Percentiles rank a stretch among this genome's conserved stretches.
Conservation (phyloP, 2,113 vertebrate genomes). For the Lanius ludovicianus region DNA sequence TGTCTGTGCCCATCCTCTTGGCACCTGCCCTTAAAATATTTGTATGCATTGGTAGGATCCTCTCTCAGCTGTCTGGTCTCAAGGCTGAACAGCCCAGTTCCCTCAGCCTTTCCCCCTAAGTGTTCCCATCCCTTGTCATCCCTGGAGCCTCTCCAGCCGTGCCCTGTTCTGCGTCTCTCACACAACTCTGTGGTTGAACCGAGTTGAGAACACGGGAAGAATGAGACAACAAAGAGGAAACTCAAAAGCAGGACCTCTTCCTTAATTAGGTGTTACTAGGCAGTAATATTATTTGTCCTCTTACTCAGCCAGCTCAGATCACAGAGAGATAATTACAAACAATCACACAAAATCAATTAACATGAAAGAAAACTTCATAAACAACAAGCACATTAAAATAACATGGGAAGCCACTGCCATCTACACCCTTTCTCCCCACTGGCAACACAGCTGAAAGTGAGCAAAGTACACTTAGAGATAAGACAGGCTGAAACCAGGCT, state of each 20-base stretch:
- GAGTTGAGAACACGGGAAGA: not conserved
- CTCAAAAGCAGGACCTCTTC: not conserved
- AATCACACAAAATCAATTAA: not conserved
- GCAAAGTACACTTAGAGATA: not conserved
- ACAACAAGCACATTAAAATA: not conserved
- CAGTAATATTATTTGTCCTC: not conserved
- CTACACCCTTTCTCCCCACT: not conserved
- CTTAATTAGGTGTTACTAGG: not conserved
- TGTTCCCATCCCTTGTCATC: not conserved
- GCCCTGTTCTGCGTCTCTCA: not conserved
- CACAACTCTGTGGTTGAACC: not conserved
- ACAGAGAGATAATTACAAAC: not conserved
- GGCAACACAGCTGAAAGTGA: not conserved
- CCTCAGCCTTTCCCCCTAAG: not conserved
- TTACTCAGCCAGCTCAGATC: not conserved
- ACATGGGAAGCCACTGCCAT: not conserved
- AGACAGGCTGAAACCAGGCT: not conserved
- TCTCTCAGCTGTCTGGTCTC: not conserved
- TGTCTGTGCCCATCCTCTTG: not conserved
- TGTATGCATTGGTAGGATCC: not conserved
- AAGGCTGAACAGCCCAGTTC: not conserved
- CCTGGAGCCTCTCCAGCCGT: not conserved
- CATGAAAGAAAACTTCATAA: not conserved
- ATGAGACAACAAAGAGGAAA: not conserved
- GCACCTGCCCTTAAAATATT: not conserved